Conservation (phyloP, 2,113 vertebrate species). For the Pandion haliaetus region DNA sequence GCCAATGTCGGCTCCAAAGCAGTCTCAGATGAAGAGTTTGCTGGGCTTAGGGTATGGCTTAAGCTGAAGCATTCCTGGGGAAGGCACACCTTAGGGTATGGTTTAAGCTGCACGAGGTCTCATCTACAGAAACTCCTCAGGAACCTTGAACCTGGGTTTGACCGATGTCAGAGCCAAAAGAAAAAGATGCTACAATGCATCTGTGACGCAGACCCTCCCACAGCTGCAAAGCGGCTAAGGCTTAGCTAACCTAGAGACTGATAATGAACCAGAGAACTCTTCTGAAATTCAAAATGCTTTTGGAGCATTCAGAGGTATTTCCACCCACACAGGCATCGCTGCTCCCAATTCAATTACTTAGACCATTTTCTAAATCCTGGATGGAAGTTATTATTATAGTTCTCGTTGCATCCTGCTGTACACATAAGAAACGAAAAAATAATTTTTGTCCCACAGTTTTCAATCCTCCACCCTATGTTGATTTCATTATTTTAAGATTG, state of each 20-base stretch:
- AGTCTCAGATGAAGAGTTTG: rapidly evolving
- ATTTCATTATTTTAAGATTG: background rate
- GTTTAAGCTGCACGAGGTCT: background rate
- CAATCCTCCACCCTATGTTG: background rate
- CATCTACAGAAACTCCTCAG: background rate
- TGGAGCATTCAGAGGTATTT: background rate
- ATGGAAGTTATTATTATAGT: background rate
- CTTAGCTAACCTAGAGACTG: background rate
- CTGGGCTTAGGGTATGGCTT: too few species aligned
- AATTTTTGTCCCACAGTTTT: background rate
- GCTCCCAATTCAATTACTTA: background rate
- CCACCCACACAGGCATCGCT: background rate
- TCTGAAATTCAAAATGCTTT: background rate
- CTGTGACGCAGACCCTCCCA: background rate
- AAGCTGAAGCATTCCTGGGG: background rate
- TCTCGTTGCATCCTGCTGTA: background rate
- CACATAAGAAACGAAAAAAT: background rate
- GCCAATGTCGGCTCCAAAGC: background rate
- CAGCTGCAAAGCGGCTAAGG: background rate
- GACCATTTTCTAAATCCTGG: background rate
- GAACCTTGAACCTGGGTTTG: background rate
- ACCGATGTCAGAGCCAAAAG: background rate
- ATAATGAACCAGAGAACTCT: background rate
- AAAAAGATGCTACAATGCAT: rapidly evolving
- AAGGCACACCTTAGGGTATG: background rate